Base-by-base conservation (phyloP, 2,888 invertebrate genomes). In the Ferrisia virgata region DNA sequence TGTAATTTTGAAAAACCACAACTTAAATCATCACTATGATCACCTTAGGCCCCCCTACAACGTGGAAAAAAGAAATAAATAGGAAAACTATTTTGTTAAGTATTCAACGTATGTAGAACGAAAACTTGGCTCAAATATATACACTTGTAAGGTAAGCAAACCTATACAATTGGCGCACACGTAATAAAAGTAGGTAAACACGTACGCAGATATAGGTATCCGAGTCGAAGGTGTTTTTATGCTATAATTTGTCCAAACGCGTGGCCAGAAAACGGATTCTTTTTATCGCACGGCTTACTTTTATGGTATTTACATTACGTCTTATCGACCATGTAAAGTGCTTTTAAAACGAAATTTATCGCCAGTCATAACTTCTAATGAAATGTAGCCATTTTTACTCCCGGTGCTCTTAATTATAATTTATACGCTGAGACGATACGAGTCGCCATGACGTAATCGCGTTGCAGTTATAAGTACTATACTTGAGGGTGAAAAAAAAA, bases 281-380 rank as follows among this genome's bases (percentile, higher is more conserved):
- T 76, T 76, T 76, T 76, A 76, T 76, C 72, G 31, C 36, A n/a
- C 36, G 72, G 72, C 31, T 76, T 76, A 76, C 72, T 76, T 76
- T 36, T 18, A 76, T 36, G 72, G 31, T 36, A 33, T 76, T 76
- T 76, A 76, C 72, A 76, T 76, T 76, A 76, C 31, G 72, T 76
- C 72, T 76, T 76, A 76, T 76, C 72, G 72, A 76, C 72, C 64
- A 64, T 64, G 72, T 36, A 76, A 76, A 76, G 72, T 76, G 72
- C 72, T 76, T 76, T 76, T 76, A 76, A 76, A 76, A 76, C 36
- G 31, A 28, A 76, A 76, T 76, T 76, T 76, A 76, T 76, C n/a
- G 72, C 22, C 33, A 36, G 31, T 76, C 36, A 36, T 36, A 76
- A 76, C 33, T 76, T 76, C 22, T 76, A 76, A 76, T 76, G 72